phyloP scores from a whole-genome alignment of 1,140 invertebrate genomes.

The Drosophila athabasca region DNA sequence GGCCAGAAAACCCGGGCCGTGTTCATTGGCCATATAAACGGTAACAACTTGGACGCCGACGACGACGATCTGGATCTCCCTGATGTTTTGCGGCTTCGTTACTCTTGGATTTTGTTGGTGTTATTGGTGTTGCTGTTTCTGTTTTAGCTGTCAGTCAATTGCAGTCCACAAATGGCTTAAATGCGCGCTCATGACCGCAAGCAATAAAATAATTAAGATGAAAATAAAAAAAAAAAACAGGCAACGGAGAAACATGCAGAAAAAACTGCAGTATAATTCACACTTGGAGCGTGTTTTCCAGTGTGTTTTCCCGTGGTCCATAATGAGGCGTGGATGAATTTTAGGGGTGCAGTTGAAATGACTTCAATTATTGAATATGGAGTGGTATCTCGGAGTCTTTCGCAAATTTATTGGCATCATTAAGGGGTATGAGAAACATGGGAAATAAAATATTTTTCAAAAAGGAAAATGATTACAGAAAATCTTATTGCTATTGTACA shows the following conservation, averaged over 20 bases:
- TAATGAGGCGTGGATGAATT: conserved; percentile 32
- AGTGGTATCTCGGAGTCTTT: no score
- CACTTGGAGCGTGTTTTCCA: conserved; percentile 58
- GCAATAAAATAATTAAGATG: conserved; percentile 80
- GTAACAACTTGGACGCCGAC: conserved; percentile 62
- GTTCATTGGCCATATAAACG: conserved; percentile 80
- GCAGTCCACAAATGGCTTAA: conserved; percentile 76
- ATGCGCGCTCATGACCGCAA: conserved; percentile 79
- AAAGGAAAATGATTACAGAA: no score
- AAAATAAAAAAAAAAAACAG: conserved; percentile 37
- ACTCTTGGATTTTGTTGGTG: conserved; percentile 29
- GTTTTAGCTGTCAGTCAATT: conserved; percentile 61
- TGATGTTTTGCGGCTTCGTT: conserved; percentile 5
- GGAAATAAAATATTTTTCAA: no score
- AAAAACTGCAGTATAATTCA: conserved; percentile 76
- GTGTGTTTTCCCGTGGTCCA: conserved; percentile 11
- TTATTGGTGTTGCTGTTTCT: conserved; percentile 15
- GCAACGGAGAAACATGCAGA: neutral
- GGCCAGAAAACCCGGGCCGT: conserved; percentile 54
- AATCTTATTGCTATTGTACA: no score
- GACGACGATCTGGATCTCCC: conserved; percentile 50
- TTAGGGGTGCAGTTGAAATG: conserved; percentile 18
- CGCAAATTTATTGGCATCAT: no score
- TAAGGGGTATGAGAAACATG: no score
- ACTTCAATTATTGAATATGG: conserved; percentile 2